phyloP scores from a whole-genome alignment of 2,797 vertebrate genomes.

The Chaenodraco wilsoni region DNA sequence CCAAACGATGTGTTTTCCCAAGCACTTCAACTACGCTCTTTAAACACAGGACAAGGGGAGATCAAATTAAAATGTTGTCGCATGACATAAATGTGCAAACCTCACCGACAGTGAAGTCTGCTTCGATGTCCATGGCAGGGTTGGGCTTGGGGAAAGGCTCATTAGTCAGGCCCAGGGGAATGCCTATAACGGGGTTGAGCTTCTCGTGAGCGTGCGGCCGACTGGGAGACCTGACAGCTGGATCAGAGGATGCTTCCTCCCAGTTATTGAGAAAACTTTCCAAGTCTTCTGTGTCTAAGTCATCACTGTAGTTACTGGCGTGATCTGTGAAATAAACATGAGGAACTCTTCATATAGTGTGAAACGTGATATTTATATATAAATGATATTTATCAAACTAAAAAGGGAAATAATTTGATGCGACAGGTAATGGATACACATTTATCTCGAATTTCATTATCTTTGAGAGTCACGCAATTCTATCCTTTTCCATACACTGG shows the following conservation, averaged over 20 bases:
- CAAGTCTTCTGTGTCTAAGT: slow-evolving; percentile 92
- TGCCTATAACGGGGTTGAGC: slow-evolving; percentile 42
- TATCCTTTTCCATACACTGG: not conserved
- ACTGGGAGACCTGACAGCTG: slow-evolving; percentile 77
- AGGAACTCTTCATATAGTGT: not conserved
- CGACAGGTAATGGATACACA: not conserved
- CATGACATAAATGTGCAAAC: not conserved
- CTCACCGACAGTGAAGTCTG: slow-evolving; percentile 92
- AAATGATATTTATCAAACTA: not conserved
- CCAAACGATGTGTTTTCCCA: not conserved
- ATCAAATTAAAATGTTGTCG: not conserved
- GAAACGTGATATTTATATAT: no score
- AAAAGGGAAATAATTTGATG: not conserved
- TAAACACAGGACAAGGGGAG: not conserved
- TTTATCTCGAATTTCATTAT: no score
- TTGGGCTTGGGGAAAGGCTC: slow-evolving; percentile 66
- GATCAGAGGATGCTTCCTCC: slow-evolving; percentile 89
- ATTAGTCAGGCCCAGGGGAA: slow-evolving; percentile 19
- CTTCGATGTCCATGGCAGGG: slow-evolving; percentile 89
- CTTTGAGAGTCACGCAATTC: no score
- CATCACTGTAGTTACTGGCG: slow-evolving; percentile 89
- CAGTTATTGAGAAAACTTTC: slow-evolving; percentile 91
- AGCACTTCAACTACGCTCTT: not conserved
- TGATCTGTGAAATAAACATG: slow-evolving; percentile 82
- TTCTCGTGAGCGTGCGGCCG: slow-evolving; percentile 36